Base-by-base conservation (phyloP, 35 echinoderm and acorn worm genomes). In the Patiria miniata region DNA sequence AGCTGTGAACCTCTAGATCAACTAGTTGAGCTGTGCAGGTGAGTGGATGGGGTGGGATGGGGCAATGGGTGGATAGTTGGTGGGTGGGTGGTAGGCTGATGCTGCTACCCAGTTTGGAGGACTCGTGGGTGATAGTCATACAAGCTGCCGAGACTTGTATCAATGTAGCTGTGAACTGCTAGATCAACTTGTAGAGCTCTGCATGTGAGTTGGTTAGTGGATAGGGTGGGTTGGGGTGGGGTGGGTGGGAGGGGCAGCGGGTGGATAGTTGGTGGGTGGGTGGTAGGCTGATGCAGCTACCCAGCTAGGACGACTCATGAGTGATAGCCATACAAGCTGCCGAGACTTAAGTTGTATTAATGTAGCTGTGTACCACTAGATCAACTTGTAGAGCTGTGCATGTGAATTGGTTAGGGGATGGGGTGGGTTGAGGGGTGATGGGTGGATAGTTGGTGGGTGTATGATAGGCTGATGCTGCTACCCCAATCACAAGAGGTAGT, bases 1-100 rank as follows among this genome's bases (percentile, higher is more conserved):
- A 98, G 95, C 73, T 94, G 92, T 59, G 44, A 90, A 19, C 81
- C 84, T 37, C 57, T 94, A 37, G 95, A 98, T 83, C 81, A 98
- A 69, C 86, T 98, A 0, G 83, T 91, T 7, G 79, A 98, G 77
- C 39, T 94, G n/a, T 98, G 92, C 92, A 91, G 89, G 95, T 98
- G 88, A 78, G 56, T 87, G 39, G 26, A 12, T 36, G 7, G 32
- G 40, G 22, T 39, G 52, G 34, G 59, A 12, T 47, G 4, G 42
- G 4, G 4, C 4, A 4, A 47, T 47, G 42, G 42, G 4, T 4
- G 42, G 12, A n/a, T n/a, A n/a, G 42, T 47, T 47, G 42, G 4
- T 47, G 12, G 4, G 12, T 47, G 42, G 42, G 4, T 4, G 42
- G 12, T 47, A 4, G 42, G 16, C 29, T 17, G 79, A 78, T 36